Evolutionary conservation across 2,888 invertebrate species (phyloP).

Genomic region (Augochlorella aurata): DNA sequence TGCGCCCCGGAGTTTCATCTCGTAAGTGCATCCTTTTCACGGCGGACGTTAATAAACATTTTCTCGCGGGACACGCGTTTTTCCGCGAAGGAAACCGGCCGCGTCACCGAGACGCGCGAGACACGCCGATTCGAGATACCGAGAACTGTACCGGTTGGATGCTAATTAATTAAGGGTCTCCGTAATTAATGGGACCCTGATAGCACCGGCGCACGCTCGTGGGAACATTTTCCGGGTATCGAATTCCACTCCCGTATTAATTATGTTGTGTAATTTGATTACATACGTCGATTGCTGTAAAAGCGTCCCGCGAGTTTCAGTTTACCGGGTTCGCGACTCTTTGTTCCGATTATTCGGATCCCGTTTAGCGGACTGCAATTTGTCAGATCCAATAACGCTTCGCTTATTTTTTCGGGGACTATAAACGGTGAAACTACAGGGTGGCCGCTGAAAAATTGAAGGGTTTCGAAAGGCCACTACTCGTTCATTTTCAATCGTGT

Average conservation of each 20-base stretch:
- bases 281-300: slow-evolving; percentile 11
- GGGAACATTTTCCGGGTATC: slow-evolving; percentile 20
- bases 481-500: too few relatives aligned
- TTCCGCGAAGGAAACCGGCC: slow-evolving; percentile 13
- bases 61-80: neutral
- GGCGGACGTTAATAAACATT: slow-evolving; percentile 37
- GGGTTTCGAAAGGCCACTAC: too few relatives aligned
- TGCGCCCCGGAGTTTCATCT: slow-evolving; percentile 28
- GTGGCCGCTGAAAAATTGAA: too few relatives aligned
- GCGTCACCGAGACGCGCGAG: slow-evolving; percentile 9
- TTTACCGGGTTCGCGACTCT: neutral
- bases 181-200: slow-evolving; percentile 28
- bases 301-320: neutral
- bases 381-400: too few relatives aligned
- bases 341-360: neutral
- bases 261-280: slow-evolving; percentile 34
- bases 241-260: slow-evolving; percentile 18
- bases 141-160: neutral
- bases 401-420: too few relatives aligned
- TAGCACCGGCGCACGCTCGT: slow-evolving; percentile 8
- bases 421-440: too few relatives aligned
- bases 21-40: slow-evolving; percentile 33
- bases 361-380: neutral
- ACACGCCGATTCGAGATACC: neutral
- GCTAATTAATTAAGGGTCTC: slow-evolving; percentile 47